phyloP scores from a whole-genome alignment of 2,888 invertebrate species.

The Drosophila aldrichi region DNA sequence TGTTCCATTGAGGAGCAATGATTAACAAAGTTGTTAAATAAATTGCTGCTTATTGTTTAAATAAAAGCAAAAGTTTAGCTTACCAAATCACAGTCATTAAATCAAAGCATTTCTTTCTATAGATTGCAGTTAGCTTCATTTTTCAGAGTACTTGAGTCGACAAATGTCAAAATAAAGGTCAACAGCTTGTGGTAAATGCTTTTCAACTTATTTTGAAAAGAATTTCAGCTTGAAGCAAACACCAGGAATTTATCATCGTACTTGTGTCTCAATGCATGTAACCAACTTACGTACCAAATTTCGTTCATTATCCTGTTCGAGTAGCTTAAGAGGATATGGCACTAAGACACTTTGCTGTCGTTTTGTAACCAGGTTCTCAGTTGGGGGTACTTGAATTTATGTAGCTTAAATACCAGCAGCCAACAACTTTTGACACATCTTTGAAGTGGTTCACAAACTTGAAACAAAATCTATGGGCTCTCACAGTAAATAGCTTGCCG shows the following conservation, averaged over 20 bases:
- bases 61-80: neutral
- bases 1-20: neutral
- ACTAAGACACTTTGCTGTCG: neutral
- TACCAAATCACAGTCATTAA: neutral
- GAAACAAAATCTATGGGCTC: neutral
- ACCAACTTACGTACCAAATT: neutral
- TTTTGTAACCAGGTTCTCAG: neutral
- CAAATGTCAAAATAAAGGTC: too few species aligned
- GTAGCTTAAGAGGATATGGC: conserved; percentile 3
- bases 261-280: neutral
- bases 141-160: neutral
- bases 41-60: neutral
- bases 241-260: neutral
- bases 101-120: neutral
- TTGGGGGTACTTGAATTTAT: neutral
- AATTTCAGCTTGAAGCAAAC: conserved; percentile 4
- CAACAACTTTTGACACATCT: conserved; percentile 13
- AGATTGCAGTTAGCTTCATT: neutral
- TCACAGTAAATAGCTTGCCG: neutral
- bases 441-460: conserved; percentile 2
- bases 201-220: neutral
- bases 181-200: neutral
- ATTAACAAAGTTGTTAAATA: neutral
- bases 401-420: conserved; percentile 1
- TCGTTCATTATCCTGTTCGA: neutral